phyloP scores from a whole-genome alignment of 2,888 invertebrate genomes.

The Phalera bucephala region DNA sequence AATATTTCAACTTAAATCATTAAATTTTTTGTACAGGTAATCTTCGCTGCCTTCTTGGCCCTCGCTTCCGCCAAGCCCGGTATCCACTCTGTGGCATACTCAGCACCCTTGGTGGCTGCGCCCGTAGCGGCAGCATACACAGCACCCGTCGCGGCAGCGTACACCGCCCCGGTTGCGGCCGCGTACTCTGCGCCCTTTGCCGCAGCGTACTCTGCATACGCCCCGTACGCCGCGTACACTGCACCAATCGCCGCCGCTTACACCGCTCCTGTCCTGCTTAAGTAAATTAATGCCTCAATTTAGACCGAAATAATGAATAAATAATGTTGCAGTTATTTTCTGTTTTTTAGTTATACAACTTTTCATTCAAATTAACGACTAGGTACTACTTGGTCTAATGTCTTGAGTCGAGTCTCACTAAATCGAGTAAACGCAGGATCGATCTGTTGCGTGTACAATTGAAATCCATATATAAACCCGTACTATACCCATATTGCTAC shows the following conservation, averaged over 20 bases:
- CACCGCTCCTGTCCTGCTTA: no score
- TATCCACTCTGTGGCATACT: constrained; percentile 51
- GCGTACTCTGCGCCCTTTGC: constrained; percentile 46
- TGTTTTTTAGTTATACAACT: no score
- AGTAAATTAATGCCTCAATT: no score
- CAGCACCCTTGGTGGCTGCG: constrained; percentile 38
- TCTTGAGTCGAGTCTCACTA: no score
- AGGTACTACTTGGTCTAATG: no score
- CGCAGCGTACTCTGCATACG: constrained; percentile 43
- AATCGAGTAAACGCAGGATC: no score
- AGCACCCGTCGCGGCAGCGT: constrained; percentile 45
- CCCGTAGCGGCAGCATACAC: constrained; percentile 41
- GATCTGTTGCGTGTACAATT: no score
- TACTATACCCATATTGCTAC: no score
- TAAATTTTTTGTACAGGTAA: constrained; percentile 42
- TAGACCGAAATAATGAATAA: not conserved
- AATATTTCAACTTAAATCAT: no score
- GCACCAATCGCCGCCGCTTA: constrained; percentile 59
- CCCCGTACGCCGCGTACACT: constrained; percentile 50
- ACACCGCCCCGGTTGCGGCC: constrained; percentile 45
- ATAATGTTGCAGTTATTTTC: not conserved
- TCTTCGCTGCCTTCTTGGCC: constrained; percentile 61
- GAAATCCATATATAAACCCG: no score
- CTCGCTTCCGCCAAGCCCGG: constrained; percentile 71
- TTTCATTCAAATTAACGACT: no score